These are phyloP conservation scores for Trichonephila inaurata DNA, from an alignment of 1,140 invertebrate species.

Conservation along the genomic window DNA sequence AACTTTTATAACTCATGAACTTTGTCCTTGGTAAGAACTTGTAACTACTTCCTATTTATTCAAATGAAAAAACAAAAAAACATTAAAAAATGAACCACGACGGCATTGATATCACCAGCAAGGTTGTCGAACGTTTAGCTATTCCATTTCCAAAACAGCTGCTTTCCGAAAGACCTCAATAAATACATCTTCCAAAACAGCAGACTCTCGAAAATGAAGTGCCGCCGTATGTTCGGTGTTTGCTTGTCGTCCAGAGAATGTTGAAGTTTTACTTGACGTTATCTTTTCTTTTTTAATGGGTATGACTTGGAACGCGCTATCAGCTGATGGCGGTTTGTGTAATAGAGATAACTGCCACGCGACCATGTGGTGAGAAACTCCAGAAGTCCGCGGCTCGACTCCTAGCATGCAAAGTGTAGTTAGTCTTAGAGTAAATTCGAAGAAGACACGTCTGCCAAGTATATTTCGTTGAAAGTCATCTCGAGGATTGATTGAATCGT, in stretches of 20 bases:
- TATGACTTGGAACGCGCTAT: neutral
- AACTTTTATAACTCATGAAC: no score
- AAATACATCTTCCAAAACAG: neutral
- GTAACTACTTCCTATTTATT: no score
- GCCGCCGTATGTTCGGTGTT: slow-evolving; percentile 65
- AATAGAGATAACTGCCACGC: slow-evolving; percentile 57
- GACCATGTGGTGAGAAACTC: slow-evolving; percentile 50
- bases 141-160: neutral
- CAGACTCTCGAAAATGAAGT: slow-evolving; percentile 22
- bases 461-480: slow-evolving; percentile 1
- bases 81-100: no score
- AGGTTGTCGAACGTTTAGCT: neutral
- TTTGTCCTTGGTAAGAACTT: no score
- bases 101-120: neutral
- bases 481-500: neutral
- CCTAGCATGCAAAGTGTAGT: neutral
- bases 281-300: slow-evolving; percentile 34
- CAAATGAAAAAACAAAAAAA: no score
- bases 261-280: slow-evolving; percentile 48
- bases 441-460: neutral
- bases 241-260: slow-evolving; percentile 25
- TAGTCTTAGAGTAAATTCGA: neutral
- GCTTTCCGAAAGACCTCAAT: neutral
- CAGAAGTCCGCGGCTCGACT: slow-evolving; percentile 40
- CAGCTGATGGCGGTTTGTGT: slow-evolving; percentile 36